A percentile compares a stretch with the other conserved stretches of the same genome.
phyloP scores from a whole-genome alignment of 2,113 vertebrate genomes.

The Todiramphus chloris region DNA sequence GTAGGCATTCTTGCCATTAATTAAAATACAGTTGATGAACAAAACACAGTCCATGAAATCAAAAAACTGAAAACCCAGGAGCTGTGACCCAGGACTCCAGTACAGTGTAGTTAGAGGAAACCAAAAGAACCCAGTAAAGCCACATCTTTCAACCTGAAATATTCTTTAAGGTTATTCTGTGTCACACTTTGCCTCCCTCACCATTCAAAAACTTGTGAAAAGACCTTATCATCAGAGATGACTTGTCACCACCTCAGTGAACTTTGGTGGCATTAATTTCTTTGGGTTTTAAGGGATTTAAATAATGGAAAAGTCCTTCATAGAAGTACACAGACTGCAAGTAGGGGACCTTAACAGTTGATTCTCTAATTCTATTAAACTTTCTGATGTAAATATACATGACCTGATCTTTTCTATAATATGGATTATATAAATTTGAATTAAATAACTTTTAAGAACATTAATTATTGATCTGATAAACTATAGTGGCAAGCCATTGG shows the following conservation, averaged over 20 bases:
- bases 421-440: conserved; percentile 52
- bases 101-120: background rate
- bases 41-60: background rate
- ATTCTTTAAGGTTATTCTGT: background rate
- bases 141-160: background rate
- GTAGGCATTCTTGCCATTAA: conserved; percentile 34
- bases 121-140: background rate
- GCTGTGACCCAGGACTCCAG: background rate
- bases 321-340: background rate
- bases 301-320: background rate
- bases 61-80: background rate
- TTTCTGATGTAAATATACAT: conserved; percentile 42
- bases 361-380: background rate
- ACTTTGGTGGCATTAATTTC: conserved; percentile 3
- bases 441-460: conserved; percentile 65
- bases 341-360: background rate
- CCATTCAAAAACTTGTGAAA: background rate
- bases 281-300: background rate
- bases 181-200: background rate
- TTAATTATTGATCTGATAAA: conserved; percentile 71
- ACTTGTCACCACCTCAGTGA: background rate
- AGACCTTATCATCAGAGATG: background rate
- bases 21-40: background rate
- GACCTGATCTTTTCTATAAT: conserved; percentile 31
- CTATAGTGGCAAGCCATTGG: conserved; percentile 15